These are phyloP conservation scores for Euborellia annulipes DNA, from an alignment of 1,140 invertebrate genomes.

Conservation along the genomic window DNA sequence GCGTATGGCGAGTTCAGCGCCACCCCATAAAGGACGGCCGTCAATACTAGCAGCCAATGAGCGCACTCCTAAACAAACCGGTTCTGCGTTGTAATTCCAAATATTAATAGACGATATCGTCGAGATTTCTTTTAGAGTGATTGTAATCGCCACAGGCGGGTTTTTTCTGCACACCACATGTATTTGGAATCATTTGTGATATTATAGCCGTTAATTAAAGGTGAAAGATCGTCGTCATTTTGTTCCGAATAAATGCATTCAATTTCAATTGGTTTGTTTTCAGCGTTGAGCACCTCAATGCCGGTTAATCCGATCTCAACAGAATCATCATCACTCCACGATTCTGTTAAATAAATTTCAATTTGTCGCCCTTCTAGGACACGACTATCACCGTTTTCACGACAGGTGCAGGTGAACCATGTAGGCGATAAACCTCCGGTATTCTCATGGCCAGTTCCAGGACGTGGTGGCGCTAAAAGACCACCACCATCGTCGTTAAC, in stretches of 20 bases:
- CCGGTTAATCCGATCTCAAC: constrained; percentile 31
- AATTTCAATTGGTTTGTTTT: constrained; percentile 13
- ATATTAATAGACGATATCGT: constrained; percentile 36
- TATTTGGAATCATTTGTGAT: constrained; percentile 37
- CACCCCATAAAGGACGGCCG: constrained; percentile 26
- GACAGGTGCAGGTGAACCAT: too few relatives aligned
- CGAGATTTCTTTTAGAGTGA: constrained; percentile 28
- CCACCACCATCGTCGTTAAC: too few relatives aligned
- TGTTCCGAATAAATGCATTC: constrained; percentile 17
- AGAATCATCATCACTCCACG: too few relatives aligned
- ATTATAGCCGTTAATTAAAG: constrained; percentile 39
- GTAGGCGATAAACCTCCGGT: too few relatives aligned
- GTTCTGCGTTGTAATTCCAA: constrained; percentile 66
- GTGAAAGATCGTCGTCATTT: constrained; percentile 10
- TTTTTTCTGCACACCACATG: constrained; percentile 44
- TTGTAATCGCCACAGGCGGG: constrained; percentile 27
- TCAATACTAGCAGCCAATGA: constrained; percentile 21
- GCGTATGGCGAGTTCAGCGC: constrained; percentile 38
- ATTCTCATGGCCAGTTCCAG: too few relatives aligned
- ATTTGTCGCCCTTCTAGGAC: too few relatives aligned
- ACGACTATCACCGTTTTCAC: too few relatives aligned
- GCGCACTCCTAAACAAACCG: too few relatives aligned
- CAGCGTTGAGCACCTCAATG: constrained; percentile 30
- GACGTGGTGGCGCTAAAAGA: too few relatives aligned
- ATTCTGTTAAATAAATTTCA: too few relatives aligned